Percentiles rank a stretch among this genome's conserved stretches.
Evolutionary conservation across 2,888 invertebrate genomes (phyloP).

Genomic region (Parelbella ahira): DNA sequence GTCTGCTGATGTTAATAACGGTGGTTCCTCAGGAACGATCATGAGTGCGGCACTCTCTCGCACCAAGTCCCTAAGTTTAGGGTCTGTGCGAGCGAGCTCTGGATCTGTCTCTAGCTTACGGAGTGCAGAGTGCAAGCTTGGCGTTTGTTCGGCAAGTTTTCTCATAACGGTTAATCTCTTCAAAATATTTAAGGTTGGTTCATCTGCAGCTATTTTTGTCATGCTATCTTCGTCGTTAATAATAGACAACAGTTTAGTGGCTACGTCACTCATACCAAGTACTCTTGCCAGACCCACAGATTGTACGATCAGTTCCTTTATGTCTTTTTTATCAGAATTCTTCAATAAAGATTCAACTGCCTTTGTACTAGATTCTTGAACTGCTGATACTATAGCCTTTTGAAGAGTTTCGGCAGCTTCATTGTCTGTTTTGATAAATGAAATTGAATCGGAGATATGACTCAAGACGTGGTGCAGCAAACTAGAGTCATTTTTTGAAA

Average conservation of each 20-base stretch:
- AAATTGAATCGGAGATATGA: constrained; percentile 82
- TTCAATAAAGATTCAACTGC: constrained; percentile 78
- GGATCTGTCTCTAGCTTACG: constrained; percentile 83
- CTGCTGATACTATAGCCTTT: constrained; percentile 83
- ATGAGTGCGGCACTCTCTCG: constrained; percentile 87
- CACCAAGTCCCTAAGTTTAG: constrained; percentile 84
- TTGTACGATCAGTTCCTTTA: constrained; percentile 79
- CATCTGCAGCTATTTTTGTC: constrained; percentile 78
- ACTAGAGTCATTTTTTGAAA: constrained; percentile 81
- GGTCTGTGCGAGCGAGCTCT: constrained; percentile 84
- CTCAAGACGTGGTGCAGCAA: constrained; percentile 81
- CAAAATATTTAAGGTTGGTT: constrained; percentile 83
- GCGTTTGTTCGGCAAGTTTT: constrained; percentile 84
- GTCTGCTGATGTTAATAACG: constrained; percentile 83
- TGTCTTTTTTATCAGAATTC: constrained; percentile 64
- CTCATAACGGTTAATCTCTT: constrained; percentile 85
- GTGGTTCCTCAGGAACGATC: constrained; percentile 83
- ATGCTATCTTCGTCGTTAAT: constrained; percentile 79
- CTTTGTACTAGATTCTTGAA: constrained; percentile 82
- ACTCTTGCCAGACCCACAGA: constrained; percentile 85
- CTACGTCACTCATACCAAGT: constrained; percentile 83
- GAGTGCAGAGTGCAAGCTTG: constrained; percentile 82
- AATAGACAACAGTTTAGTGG: constrained; percentile 74
- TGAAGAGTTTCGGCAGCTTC: constrained; percentile 84
- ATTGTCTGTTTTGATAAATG: constrained; percentile 81